Evolutionary conservation across 2,113 vertebrate species (phyloP), one percentile per base, ranked within the genome.

Genomic region (Phaethornis superciliosus): DNA sequence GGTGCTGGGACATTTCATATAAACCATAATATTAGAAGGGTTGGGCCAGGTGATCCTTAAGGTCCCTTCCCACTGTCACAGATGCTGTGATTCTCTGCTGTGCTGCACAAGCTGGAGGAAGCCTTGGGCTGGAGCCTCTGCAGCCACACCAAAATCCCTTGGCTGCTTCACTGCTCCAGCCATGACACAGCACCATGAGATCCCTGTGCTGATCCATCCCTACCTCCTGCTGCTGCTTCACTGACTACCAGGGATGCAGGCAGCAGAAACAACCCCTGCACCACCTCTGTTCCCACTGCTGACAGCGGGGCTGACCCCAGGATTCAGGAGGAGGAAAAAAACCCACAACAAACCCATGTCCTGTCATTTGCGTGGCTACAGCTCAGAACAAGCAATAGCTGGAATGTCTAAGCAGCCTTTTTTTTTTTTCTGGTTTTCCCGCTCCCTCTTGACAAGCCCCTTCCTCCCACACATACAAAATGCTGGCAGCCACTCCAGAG

Each of bases 371-470:
- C 58, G 33, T 63, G 3, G 8, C 6, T 1, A 35, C 1, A 33
- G 72, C 72, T 71, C n/a, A 21, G 64, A 8, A 12, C 1, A 49
- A 37, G 85, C 46, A 5, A 14, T 20, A 21, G 54, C 70, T 9
- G 4, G 30, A 8, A 7, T 0, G 3, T 10, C 63, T 7, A 44
- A 21, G 85, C 64, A 11, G 44, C 15, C 24, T 63, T 20, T 52
- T 60, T 20, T 52, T 60, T 30, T 9, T 32, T 32, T 42, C 64
- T 42, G 30, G 0, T 56, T 46, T 56, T 18, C 63, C 58, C 4
- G 0, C 6, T 21, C 52, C 58, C n/a, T 56, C 20, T 5, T 2
- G 67, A 33, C 71, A 12, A 37, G 7, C 13, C 1, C 8, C 52
- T 79, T 42, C 35, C 79, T 77, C 44, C 78, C 79, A 12, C 28